phyloP scores from a whole-genome alignment of 1,140 invertebrate species.

The Drosophila ironensis region DNA sequence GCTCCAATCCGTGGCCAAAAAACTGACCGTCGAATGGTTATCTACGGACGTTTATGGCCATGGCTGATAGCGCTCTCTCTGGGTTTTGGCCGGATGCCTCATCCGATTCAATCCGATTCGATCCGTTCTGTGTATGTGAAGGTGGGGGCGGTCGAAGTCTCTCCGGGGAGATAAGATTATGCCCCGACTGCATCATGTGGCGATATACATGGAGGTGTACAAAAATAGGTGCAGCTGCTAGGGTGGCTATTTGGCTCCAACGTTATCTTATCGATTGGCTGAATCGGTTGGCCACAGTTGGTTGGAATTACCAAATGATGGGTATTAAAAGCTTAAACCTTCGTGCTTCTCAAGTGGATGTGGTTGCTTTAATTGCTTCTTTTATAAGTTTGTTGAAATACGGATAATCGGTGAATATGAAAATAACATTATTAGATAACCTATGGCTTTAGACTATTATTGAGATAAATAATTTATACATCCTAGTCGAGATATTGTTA shows the following conservation, averaged over 20 bases:
- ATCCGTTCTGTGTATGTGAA: too few species aligned
- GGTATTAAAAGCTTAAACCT: neutral
- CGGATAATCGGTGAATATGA: too few species aligned
- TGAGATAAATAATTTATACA: too few species aligned
- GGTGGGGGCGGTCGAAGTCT: conserved; percentile 17
- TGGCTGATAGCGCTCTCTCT: conserved; percentile 28
- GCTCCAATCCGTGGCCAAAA: conserved; percentile 14
- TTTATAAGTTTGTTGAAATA: too few species aligned
- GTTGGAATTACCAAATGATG: conserved; percentile 2
- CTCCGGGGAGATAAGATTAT: conserved; percentile 20
- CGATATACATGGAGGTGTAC: neutral
- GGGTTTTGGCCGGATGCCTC: neutral
- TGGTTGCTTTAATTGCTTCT: too few species aligned
- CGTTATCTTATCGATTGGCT: conserved; percentile 65
- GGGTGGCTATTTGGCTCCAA: conserved; percentile 14
- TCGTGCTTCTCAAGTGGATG: neutral
- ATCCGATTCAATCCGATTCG: conserved; percentile 2
- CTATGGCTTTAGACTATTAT: too few species aligned
- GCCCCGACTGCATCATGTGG: conserved; percentile 9
- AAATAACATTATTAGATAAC: too few species aligned
- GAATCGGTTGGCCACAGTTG: conserved; percentile 45
- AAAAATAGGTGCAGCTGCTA: conserved; percentile 47
- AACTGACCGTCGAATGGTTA: conserved; percentile 25
- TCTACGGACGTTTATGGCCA: conserved; percentile 29
- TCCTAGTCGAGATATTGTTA: too few species aligned